These are phyloP conservation scores for Harlomillsia oculata DNA, from an alignment of 1,140 invertebrate genomes.

Conservation along the genomic window DNA sequence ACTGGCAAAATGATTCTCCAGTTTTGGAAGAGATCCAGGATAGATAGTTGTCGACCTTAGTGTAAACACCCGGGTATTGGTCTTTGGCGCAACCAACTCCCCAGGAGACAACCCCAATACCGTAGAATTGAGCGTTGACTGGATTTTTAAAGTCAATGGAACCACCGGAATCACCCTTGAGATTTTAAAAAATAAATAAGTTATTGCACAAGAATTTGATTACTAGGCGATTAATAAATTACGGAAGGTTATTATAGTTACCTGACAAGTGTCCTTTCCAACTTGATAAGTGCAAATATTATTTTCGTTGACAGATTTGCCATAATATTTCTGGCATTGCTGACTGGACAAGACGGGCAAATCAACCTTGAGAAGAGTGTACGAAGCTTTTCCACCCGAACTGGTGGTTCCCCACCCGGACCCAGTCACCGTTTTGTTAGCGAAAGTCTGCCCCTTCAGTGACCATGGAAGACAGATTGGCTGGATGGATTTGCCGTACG, in stretches of 20 bases:
- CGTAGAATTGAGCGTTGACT: conserved; percentile 41
- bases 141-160: conserved; percentile 51
- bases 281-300: conserved; percentile 58
- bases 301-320: conserved; percentile 39
- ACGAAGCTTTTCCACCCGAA: conserved; percentile 46
- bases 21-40: conserved; percentile 13
- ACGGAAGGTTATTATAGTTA: background rate
- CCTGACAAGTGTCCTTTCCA: conserved; percentile 28
- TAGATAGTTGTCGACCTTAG: conserved; percentile 16
- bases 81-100: conserved; percentile 38
- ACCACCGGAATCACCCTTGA: conserved; percentile 58
- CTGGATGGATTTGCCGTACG: conserved; percentile 1
- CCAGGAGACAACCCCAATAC: conserved; percentile 45
- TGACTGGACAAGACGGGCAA: conserved; percentile 47
- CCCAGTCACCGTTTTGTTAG: conserved; percentile 6
- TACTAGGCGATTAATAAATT: background rate
- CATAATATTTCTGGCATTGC: conserved; percentile 41
- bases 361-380: conserved; percentile 49
- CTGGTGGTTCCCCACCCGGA: conserved; percentile 18
- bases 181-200: no score
- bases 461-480: conserved; percentile 27
- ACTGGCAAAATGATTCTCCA: conserved; percentile 3
- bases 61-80: conserved; percentile 21
- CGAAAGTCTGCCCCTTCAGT: conserved; percentile 3
- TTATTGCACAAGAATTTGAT: no score